Conservation (phyloP, 2,797 vertebrate genomes). For the Aulostomus chinensis region DNA sequence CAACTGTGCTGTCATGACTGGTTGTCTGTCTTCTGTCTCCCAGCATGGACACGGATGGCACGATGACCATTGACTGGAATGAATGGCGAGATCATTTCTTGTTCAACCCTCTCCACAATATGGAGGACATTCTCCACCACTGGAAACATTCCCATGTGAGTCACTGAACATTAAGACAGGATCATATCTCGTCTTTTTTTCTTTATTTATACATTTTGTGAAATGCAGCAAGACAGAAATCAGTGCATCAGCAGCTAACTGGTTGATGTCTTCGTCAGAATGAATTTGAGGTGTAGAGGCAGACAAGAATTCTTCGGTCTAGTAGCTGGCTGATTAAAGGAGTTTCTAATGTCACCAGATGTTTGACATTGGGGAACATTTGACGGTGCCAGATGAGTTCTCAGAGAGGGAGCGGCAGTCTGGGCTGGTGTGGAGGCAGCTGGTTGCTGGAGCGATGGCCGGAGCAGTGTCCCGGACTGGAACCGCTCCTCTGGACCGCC, state of each 20-base stretch:
- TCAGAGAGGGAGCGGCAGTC: slow-evolving; percentile 87
- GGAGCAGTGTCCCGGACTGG: slow-evolving; percentile 93
- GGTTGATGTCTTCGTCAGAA: not conserved
- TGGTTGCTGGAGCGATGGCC: slow-evolving; percentile 89
- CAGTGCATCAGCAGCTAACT: too few species aligned
- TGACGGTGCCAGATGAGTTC: slow-evolving; percentile 93
- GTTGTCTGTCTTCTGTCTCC: not conserved
- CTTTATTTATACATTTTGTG: too few species aligned
- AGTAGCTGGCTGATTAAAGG: too few species aligned
- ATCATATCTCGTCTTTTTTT: too few species aligned
- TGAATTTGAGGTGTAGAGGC: too few species aligned
- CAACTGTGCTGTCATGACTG: not conserved
- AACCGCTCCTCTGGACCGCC: slow-evolving; percentile 91
- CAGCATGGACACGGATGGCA: slow-evolving; percentile 86
- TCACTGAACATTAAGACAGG: not conserved
- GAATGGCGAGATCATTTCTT: slow-evolving; percentile 91
- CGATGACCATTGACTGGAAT: slow-evolving; percentile 88
- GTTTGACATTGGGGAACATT: slow-evolving; percentile 92
- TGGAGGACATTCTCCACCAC: slow-evolving; percentile 85
- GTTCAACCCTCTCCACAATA: slow-evolving; percentile 86
- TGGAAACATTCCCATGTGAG: slow-evolving; percentile 90
- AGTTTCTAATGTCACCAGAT: slow-evolving; percentile 80
- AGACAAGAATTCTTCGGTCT: too few species aligned
- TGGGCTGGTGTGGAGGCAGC: slow-evolving; percentile 92
- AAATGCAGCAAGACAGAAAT: too few species aligned